Conservation (phyloP, 2,888 invertebrate species). For the Sclerodermus sp. region DNA sequence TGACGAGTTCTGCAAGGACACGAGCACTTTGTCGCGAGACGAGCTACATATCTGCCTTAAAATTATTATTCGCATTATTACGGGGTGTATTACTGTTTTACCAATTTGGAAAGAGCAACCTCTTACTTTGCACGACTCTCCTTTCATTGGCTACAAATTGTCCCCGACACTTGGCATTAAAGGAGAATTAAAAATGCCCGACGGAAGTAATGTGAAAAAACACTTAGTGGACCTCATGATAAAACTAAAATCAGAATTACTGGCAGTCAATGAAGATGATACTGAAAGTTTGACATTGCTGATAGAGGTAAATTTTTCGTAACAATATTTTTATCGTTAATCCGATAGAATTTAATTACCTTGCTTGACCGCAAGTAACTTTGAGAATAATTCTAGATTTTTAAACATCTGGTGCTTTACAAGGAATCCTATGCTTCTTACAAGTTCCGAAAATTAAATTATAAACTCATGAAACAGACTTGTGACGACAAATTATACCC, state of each 20-base stretch:
- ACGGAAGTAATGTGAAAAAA: slow-evolving; percentile 72
- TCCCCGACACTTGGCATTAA: slow-evolving; percentile 39
- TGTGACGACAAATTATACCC: slow-evolving; percentile 65
- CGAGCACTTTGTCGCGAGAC: slow-evolving; percentile 63
- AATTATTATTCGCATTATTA: slow-evolving; percentile 67
- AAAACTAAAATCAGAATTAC: slow-evolving; percentile 67
- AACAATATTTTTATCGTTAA: too few relatives aligned
- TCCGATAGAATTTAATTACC: background rate
- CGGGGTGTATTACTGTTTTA: slow-evolving; percentile 67
- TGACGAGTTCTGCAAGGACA: slow-evolving; percentile 60
- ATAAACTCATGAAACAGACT: slow-evolving; percentile 59
- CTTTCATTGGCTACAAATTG: slow-evolving; percentile 54
- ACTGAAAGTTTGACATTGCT: slow-evolving; percentile 70
- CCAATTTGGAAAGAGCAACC: slow-evolving; percentile 70
- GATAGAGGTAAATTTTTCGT: slow-evolving; percentile 55
- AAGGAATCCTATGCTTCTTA: slow-evolving; percentile 42
- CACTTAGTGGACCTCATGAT: slow-evolving; percentile 65
- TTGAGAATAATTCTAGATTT: slow-evolving; percentile 62
- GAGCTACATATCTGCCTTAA: slow-evolving; percentile 70
- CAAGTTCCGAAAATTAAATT: too few relatives aligned
- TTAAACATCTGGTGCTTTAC: slow-evolving; percentile 66
- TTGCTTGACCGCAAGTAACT: too few relatives aligned
- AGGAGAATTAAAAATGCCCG: slow-evolving; percentile 61
- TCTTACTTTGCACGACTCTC: slow-evolving; percentile 55
- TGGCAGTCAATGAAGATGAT: slow-evolving; percentile 74